phyloP scores from a whole-genome alignment of 2,888 invertebrate species.

The Erpobdella octoculata region DNA sequence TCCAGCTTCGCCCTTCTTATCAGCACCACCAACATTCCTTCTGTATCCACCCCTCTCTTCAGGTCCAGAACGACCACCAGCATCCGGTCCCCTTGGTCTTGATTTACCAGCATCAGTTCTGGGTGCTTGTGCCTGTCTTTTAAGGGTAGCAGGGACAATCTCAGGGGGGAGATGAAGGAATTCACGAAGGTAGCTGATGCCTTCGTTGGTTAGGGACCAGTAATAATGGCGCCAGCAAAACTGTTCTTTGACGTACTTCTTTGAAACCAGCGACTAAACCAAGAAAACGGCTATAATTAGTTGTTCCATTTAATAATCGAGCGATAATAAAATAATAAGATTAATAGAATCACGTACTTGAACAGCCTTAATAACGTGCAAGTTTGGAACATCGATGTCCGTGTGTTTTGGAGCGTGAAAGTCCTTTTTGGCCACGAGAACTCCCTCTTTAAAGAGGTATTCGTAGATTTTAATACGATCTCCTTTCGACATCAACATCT shows the following conservation, averaged over 20 bases:
- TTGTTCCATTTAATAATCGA: not conserved
- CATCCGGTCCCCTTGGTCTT: constrained; percentile 28
- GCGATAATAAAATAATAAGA: not conserved
- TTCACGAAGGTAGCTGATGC: constrained; percentile 83
- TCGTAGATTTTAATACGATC: constrained; percentile 93
- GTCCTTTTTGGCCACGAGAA: constrained; percentile 98
- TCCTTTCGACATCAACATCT: constrained; percentile 99
- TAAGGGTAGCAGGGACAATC: constrained; percentile 93
- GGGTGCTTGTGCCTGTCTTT: constrained; percentile 63
- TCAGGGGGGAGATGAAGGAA: constrained; percentile 94
- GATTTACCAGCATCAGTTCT: constrained; percentile 66
- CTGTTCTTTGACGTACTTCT: constrained; percentile 96
- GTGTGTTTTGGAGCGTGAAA: constrained; percentile 95
- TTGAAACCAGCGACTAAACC: constrained; percentile 75
- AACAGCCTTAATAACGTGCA: constrained; percentile 96
- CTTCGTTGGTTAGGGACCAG: constrained; percentile 97
- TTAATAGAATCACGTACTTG: constrained; percentile 58
- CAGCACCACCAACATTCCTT: constrained; percentile 54
- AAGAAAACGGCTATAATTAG: not conserved
- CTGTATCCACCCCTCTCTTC: constrained; percentile 49
- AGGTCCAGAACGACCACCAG: constrained; percentile 29
- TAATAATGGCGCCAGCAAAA: constrained; percentile 99
- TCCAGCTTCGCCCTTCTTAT: constrained; percentile 94
- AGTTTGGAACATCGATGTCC: constrained; percentile 89
- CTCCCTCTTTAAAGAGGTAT: constrained; percentile 96